A percentile compares a stretch with the other conserved stretches of the same genome.
phyloP scores from a whole-genome alignment of 2,888 invertebrate genomes.

The Caenorhabditis virilis region DNA sequence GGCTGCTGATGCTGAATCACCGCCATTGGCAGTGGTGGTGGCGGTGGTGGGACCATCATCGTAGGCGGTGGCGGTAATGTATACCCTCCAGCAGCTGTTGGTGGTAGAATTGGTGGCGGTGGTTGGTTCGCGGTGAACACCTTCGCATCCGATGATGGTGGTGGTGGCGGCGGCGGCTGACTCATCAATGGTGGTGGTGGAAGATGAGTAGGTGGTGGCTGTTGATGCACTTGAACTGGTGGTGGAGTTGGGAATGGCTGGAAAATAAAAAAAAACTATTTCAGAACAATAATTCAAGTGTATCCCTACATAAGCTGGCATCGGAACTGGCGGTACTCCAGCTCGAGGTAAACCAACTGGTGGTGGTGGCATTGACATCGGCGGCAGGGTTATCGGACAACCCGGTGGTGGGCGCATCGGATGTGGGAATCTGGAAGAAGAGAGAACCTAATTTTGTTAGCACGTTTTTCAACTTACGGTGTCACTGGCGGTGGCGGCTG shows the following conservation, averaged over 20 bases:
- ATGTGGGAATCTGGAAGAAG: conserved; percentile 5
- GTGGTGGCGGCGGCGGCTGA: background rate
- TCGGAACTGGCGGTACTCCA: conserved; percentile 15
- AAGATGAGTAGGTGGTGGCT: background rate
- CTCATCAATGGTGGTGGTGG: conserved; percentile 4
- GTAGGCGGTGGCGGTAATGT: background rate
- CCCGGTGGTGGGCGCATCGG: conserved; percentile 19
- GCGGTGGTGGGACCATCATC: background rate
- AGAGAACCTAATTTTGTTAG: conserved; percentile 1
- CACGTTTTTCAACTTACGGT: conserved; percentile 2
- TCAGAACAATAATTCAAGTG: too few species aligned
- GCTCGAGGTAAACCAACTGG: conserved; percentile 22
- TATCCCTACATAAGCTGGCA: too few species aligned
- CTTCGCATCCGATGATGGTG: background rate
- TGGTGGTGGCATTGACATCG: conserved; percentile 22
- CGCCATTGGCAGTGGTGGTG: conserved; percentile 1
- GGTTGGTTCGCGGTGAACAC: background rate
- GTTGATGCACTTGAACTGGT: conserved; percentile 2
- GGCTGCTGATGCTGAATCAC: background rate
- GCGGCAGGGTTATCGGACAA: conserved; percentile 1
- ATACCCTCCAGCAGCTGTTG: too few species aligned
- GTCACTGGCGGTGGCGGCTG: conserved; percentile 24
- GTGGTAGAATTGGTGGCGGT: background rate
- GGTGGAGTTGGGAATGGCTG: too few species aligned
- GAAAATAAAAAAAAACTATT: too few species aligned